phyloP scores from a whole-genome alignment of 2,797 vertebrate genomes.

The Megalops cyprinoides region DNA sequence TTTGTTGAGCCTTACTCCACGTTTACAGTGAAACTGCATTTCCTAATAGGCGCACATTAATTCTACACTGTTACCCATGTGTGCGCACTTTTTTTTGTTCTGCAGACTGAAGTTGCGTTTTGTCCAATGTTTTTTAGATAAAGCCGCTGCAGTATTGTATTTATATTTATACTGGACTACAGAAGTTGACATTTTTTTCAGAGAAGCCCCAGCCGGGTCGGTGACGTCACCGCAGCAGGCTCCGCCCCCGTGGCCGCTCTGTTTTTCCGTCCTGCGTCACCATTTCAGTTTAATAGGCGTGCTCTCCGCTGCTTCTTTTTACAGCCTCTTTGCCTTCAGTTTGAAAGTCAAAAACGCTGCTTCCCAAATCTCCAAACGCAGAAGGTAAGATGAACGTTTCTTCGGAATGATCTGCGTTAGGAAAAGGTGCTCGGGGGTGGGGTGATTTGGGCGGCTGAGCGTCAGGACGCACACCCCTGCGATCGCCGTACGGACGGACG shows the following conservation, averaged over 20 bases:
- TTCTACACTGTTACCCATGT: too few relatives aligned
- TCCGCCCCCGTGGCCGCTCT: constrained; percentile 34
- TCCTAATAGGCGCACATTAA: too few relatives aligned
- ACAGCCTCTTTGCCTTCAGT: constrained; percentile 24
- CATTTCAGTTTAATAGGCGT: constrained; percentile 36
- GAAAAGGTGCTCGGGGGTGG: constrained; percentile 28
- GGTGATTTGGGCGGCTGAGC: constrained; percentile 33
- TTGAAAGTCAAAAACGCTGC: constrained; percentile 28
- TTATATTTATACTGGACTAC: too few relatives aligned
- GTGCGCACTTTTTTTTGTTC: too few relatives aligned
- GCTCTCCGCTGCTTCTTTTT: constrained; percentile 28
- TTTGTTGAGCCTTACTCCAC: too few relatives aligned
- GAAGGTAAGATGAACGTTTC: constrained; percentile 36
- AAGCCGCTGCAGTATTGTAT: too few relatives aligned
- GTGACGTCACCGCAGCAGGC: constrained; percentile 30
- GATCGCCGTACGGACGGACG: constrained; percentile 40
- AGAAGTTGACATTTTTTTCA: not conserved
- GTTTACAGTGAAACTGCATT: too few relatives aligned
- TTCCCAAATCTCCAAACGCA: constrained; percentile 20
- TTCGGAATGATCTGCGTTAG: not conserved
- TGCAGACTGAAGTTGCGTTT: too few relatives aligned
- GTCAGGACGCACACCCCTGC: constrained; percentile 39
- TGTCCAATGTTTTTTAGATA: too few relatives aligned
- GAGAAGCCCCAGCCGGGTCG: not conserved
- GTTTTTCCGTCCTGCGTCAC: constrained; percentile 40